These are phyloP conservation scores for Eristalis tenax DNA, from an alignment of 2,888 invertebrate species.

Conservation along the genomic window DNA sequence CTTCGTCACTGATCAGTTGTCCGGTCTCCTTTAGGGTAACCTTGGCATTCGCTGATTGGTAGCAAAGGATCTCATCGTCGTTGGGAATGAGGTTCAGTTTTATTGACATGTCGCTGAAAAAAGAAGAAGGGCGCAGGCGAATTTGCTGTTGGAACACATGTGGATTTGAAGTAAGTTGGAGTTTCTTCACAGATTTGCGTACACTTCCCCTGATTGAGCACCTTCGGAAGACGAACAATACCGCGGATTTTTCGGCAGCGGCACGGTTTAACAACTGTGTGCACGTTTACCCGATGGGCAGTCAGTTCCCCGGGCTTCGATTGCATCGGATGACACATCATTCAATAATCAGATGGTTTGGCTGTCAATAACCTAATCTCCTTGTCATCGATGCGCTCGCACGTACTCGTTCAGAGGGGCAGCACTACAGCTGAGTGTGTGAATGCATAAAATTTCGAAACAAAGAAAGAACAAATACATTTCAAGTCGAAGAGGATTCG, in stretches of 20 bases:
- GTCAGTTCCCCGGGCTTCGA: neutral
- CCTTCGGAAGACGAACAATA: neutral
- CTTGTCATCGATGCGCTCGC: neutral
- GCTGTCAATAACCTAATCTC: neutral
- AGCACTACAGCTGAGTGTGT: neutral
- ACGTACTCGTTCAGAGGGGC: neutral
- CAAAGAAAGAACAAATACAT: neutral
- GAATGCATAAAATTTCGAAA: neutral
- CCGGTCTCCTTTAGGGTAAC: neutral
- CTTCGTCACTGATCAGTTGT: neutral
- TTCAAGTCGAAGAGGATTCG: neutral
- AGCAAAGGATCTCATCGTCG: conserved; percentile 1
- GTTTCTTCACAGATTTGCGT: too few species aligned
- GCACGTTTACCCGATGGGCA: too few species aligned
- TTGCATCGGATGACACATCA: neutral
- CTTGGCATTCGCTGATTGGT: conserved; percentile 15
- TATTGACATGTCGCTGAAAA: conserved; percentile 2
- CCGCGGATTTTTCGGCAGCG: too few species aligned
- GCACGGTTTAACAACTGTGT: too few species aligned
- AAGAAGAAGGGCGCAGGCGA: too few species aligned
- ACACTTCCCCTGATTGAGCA: too few species aligned
- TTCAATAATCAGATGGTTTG: neutral
- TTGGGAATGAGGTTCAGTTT: conserved; percentile 2
- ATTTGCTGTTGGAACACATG: neutral
- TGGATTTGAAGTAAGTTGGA: too few species aligned